Percentiles rank a stretch among this genome's conserved stretches.
Evolutionary conservation across 2,113 vertebrate genomes (phyloP).

Genomic region (Siphamia tubifer): DNA sequence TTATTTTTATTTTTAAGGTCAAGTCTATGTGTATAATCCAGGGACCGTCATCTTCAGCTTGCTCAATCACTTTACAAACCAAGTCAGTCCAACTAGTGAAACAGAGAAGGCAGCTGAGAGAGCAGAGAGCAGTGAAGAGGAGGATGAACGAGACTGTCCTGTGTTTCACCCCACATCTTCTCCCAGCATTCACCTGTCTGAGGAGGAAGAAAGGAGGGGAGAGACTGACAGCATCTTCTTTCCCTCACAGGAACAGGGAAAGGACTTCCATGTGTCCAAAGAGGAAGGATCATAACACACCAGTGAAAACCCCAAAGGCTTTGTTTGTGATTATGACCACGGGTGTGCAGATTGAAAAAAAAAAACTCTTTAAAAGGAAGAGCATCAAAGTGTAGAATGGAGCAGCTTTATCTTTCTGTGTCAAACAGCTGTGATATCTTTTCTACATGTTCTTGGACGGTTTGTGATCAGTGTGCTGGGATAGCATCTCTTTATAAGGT

Average conservation of each 20-base stretch:
- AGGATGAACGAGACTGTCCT: constrained; percentile 23
- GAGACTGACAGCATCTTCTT: constrained; percentile 66
- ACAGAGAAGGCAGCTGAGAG: constrained; percentile 7
- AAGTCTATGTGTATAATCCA: constrained; percentile 77
- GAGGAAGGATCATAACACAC: constrained; percentile 69
- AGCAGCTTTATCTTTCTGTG: background rate
- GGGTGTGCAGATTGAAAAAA: background rate
- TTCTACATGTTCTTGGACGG: constrained; percentile 11
- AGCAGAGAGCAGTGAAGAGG: constrained; percentile 20
- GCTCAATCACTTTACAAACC: constrained; percentile 73
- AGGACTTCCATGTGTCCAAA: constrained; percentile 79
- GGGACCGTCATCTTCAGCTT: constrained; percentile 79
- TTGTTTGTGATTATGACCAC: background rate
- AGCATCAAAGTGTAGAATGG: constrained; percentile 2
- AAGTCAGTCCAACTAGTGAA: constrained; percentile 31
- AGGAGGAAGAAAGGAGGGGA: constrained; percentile 71
- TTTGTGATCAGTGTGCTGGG: background rate
- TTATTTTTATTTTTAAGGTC: constrained; percentile 53
- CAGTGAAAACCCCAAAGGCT: background rate
- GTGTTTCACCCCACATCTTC: constrained; percentile 55
- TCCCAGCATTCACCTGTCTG: constrained; percentile 67
- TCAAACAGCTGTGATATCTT: constrained; percentile 3
- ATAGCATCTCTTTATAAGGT: no score
- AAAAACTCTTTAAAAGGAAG: background rate
- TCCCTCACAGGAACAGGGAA: constrained; percentile 81